Percentiles rank a stretch among this genome's conserved stretches.
Evolutionary conservation across 2,888 invertebrate genomes (phyloP).

Genomic region (Archips crataeganus): DNA sequence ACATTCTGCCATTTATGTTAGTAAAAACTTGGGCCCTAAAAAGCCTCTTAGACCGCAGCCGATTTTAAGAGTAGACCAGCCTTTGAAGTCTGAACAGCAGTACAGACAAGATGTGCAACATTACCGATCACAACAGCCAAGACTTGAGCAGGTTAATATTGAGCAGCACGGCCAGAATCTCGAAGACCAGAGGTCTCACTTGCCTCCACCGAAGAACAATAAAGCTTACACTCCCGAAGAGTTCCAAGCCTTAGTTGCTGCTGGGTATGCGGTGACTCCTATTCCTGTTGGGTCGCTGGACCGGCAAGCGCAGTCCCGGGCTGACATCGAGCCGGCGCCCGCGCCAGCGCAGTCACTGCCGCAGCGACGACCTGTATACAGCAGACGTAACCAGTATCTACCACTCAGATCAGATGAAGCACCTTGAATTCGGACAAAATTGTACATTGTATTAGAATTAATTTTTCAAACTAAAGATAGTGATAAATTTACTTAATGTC

Average conservation of each 20-base stretch:
- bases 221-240: slow-evolving; percentile 83
- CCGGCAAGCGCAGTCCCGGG: slow-evolving; percentile 74
- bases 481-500: slow-evolving; percentile 51
- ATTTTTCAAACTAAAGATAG: slow-evolving; percentile 68
- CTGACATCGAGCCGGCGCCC: slow-evolving; percentile 62
- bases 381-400: slow-evolving; percentile 76
- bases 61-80: slow-evolving; percentile 56
- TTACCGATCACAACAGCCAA: slow-evolving; percentile 48
- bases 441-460: slow-evolving; percentile 71
- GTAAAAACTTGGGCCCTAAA: slow-evolving; percentile 72
- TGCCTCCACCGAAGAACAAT: slow-evolving; percentile 81
- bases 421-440: slow-evolving; percentile 64
- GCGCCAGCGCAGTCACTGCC: slow-evolving; percentile 54
- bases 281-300: slow-evolving; percentile 72
- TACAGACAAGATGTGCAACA: slow-evolving; percentile 39
- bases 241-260: slow-evolving; percentile 79
- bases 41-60: slow-evolving; percentile 64
- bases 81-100: slow-evolving; percentile 47
- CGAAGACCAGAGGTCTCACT: slow-evolving; percentile 72
- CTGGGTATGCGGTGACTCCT: slow-evolving; percentile 82
- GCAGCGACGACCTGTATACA: slow-evolving; percentile 57
- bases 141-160: slow-evolving; percentile 49
- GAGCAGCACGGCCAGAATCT: slow-evolving; percentile 59
- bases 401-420: slow-evolving; percentile 79
- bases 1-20: slow-evolving; percentile 76